Evolutionary conservation across 2,888 invertebrate species (phyloP).

Genomic region (Auanema sp.): DNA sequence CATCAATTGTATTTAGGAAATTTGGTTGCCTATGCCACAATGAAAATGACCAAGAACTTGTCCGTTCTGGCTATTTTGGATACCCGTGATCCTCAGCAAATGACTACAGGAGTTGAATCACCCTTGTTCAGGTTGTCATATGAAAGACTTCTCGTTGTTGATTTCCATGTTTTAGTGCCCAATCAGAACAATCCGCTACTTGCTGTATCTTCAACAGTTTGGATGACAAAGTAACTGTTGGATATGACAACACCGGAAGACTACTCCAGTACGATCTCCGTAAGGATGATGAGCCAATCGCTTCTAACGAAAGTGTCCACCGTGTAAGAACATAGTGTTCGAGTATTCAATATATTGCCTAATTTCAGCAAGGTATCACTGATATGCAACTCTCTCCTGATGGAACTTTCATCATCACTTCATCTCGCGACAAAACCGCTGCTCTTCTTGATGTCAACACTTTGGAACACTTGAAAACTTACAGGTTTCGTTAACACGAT

Average conservation of each 20-base stretch:
- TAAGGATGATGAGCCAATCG: conserved; percentile 69
- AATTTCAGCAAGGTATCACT: conserved; percentile 73
- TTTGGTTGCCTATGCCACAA: conserved; percentile 55
- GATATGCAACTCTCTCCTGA: conserved; percentile 87
- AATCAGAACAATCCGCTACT: conserved; percentile 44
- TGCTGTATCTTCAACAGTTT: conserved; percentile 81
- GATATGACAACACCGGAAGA: conserved; percentile 43
- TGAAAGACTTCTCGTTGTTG: background rate
- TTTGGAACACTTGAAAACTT: conserved; percentile 85
- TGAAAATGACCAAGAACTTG: conserved; percentile 55
- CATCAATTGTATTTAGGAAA: conserved; percentile 25
- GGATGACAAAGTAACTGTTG: conserved; percentile 73
- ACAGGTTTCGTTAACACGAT: conserved; percentile 73
- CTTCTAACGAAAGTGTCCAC: conserved; percentile 46
- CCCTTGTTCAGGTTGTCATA: conserved; percentile 13
- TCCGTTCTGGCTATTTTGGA: conserved; percentile 72
- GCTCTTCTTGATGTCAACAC: conserved; percentile 81
- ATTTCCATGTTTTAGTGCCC: conserved; percentile 24
- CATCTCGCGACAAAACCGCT: conserved; percentile 92
- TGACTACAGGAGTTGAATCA: conserved; percentile 42
- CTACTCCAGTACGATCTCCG: conserved; percentile 89
- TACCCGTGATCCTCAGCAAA: conserved; percentile 66
- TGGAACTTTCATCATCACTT: conserved; percentile 79
- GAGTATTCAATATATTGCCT: background rate
- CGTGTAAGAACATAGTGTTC: conserved; percentile 20